Base-by-base conservation (phyloP, 2,888 invertebrate species). In the Drosophila testacea region DNA sequence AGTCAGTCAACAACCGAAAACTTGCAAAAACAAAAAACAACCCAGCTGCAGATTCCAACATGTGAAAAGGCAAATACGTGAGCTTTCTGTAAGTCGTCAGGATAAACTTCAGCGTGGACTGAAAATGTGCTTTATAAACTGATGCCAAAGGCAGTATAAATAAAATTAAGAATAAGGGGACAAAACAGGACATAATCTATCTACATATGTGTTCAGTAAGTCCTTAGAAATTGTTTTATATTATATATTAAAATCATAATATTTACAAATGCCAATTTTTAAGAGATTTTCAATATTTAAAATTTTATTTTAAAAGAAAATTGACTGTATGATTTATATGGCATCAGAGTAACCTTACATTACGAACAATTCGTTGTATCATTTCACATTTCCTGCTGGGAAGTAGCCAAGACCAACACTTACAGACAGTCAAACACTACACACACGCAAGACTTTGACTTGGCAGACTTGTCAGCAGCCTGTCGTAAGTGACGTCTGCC, bases 401-500 rank as follows among this genome's bases (percentile, higher is more conserved):
- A 46, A 27, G 36, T 13, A 27, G n/a, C 56, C 41, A 54, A 36
- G 44, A 46, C 34, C 27, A 28, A 44, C 55, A 60, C 39, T 34
- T 22, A 42, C 57, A 36, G 7, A 32, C 32, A 32, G 22, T 22
- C 22, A 2, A 3, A 22, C 59, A 52, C 42, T 57, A 34, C 48
- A 22, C 54, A 11, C 32, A 41, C 30, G 52, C 39, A 62, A 30
- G 59, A 44, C 55, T 80, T 80, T 55, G 66, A 51, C 69, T 64
- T 67, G 42, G 50, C 61, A 36, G 59, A 65, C 77, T 83, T 85
- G 86, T 85, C 82, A 79, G 69, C 71, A 78, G 81, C 39, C 81
- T 73, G 81, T 79, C 88, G 73, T 82, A 76, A 76, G 70, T 78
- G 87, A 87, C 80, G 82, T 84, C 82, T 83, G 78, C 79, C 85